Evolutionary conservation across 2,113 vertebrate species (phyloP).

Genomic region (Phrynosoma platyrhinos): DNA sequence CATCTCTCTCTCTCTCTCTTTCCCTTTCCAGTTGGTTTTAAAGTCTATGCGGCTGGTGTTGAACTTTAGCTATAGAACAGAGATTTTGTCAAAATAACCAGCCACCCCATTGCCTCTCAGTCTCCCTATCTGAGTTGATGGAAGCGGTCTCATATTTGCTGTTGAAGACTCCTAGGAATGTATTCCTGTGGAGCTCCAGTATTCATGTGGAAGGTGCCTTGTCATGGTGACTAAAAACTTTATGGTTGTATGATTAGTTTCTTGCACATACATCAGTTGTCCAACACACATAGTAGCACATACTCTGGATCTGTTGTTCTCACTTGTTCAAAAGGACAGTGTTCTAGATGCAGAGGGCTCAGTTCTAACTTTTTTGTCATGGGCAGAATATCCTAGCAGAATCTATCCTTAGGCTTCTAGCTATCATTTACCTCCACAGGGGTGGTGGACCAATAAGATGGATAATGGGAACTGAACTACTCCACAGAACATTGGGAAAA

Average conservation of each 20-base stretch:
- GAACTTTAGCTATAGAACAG: neutral
- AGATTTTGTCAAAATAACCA: neutral
- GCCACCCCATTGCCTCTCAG: too few relatives aligned
- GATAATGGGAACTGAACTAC: too few relatives aligned
- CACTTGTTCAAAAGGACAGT: neutral
- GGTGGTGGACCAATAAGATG: neutral
- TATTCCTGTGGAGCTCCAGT: neutral
- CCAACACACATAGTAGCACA: neutral
- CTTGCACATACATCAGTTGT: neutral
- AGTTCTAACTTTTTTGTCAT: neutral
- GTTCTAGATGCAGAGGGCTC: neutral
- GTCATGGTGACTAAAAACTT: neutral
- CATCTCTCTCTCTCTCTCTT: neutral
- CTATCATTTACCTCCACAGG: neutral
- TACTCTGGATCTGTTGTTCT: neutral
- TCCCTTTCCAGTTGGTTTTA: neutral
- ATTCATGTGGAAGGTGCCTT: neutral
- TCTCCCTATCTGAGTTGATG: neutral
- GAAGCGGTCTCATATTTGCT: too few relatives aligned
- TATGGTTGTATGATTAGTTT: neutral
- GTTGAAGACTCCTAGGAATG: too few relatives aligned
- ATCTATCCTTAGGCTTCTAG: neutral
- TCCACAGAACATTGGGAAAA: too few relatives aligned
- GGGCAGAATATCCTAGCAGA: too few relatives aligned
- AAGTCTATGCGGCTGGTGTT: neutral